Evolutionary conservation across 2,113 vertebrate genomes (phyloP), one percentile per base, ranked within the genome.

Genomic region (Protomyctophum bolini): DNA sequence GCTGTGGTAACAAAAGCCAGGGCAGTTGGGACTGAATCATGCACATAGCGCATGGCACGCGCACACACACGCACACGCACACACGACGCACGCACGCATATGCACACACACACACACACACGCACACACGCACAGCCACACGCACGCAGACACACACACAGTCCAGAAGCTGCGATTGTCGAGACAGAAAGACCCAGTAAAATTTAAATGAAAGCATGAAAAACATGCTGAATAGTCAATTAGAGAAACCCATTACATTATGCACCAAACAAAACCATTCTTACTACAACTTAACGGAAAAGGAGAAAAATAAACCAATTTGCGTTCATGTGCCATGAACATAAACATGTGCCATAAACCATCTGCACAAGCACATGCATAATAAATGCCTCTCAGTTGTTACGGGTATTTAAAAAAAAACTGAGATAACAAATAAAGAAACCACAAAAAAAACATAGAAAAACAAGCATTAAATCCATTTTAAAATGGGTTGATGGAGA

Each of bases 1-100:
- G 57, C 63, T 51, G 49, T 41, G 60, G 75, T 76, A 83, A 91
- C 85, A 88, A 91, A 85, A 85, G 70, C 65, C 71, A 76, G 54
- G 56, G 67, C 80, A 55, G 77, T 58, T 4, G 56, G 56, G 47
- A 45, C 50, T 33, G n/a, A 59, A 73, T 33, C 48, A 63, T 66
- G 60, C 15, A 6, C 21, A 21, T 21, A 21, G 21, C 21, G 21
- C 21, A 21, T 21, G 21, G 21, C 21, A 21, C 21, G 2, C 21
- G 21, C 21, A 21, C 21, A 21, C 2, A 1, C 21, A 21, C 21
- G 21, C 21, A 21, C 21, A 21, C 21, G 21, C 21, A 21, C 21
- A 21, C 21, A 21, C 45, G n/a, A 10, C 51, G 28, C 41, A 63
- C 49, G 5, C 68, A 71, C 33, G 12, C 29, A 51, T 29, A 41